Percentiles rank a stretch among this genome's conserved stretches.
Evolutionary conservation across 1,140 invertebrate genomes (phyloP).

Genomic region (Lithobius niger): DNA sequence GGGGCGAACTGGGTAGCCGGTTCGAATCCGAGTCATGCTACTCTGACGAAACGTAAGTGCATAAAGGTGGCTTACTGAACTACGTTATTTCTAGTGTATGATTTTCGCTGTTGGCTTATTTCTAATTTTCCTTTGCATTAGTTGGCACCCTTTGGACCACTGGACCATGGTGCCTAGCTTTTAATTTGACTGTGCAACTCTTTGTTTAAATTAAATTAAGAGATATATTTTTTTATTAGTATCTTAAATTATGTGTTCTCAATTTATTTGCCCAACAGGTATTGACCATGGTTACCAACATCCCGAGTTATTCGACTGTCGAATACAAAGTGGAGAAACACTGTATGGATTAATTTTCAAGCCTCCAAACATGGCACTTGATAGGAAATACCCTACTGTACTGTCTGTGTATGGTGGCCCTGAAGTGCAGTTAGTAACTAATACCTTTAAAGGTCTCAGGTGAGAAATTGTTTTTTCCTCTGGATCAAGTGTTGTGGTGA

Average conservation of each 20-base stretch:
- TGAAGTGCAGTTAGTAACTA: constrained; percentile 92
- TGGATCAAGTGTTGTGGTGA: not conserved
- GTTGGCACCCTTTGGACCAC: no score
- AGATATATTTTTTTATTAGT: not conserved
- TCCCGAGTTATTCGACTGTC: constrained; percentile 58
- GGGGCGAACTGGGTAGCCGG: no score
- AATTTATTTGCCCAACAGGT: constrained; percentile 20
- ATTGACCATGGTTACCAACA: constrained; percentile 44
- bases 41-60: constrained; percentile 4
- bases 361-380: constrained; percentile 59
- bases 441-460: constrained; percentile 69
- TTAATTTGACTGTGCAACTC: no score
- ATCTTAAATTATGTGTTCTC: not conserved
- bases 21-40: not conserved
- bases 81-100: not conserved
- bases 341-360: constrained; percentile 87
- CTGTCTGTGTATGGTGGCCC: constrained; percentile 96
- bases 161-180: not conserved
- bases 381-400: constrained; percentile 79
- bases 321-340: constrained; percentile 53
- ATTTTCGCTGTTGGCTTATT: not conserved
- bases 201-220: not conserved
- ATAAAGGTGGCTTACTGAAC: not conserved
- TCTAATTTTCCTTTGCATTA: no score
- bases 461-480: not conserved